Percentiles rank a stretch among this genome's conserved stretches.
Evolutionary conservation across 2,797 vertebrate genomes (phyloP).

Genomic region (Emydoidea blandingii): DNA sequence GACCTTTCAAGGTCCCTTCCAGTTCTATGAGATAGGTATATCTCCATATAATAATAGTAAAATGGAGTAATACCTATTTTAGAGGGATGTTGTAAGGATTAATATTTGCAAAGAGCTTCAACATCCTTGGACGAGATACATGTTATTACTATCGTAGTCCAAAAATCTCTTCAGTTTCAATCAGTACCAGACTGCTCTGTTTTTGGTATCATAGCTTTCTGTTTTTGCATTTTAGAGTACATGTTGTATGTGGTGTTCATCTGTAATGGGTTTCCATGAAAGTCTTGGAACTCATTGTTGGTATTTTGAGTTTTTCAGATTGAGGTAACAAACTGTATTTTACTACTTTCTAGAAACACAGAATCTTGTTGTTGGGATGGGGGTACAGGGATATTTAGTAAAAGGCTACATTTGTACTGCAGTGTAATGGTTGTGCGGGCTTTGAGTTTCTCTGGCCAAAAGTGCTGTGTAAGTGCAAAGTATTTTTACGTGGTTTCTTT

Average conservation of each 20-base stretch:
- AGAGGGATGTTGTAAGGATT: neutral
- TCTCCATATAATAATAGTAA: neutral
- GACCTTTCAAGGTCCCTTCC: too few species aligned
- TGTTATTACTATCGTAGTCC: neutral
- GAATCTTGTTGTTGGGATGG: rapidly evolving
- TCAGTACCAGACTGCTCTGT: too few species aligned
- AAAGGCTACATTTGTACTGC: neutral
- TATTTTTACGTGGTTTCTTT: rapidly evolving
- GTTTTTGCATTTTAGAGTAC: too few species aligned
- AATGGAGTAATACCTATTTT: rapidly evolving
- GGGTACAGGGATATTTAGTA: neutral
- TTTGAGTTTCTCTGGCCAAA: neutral
- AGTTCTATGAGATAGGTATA: too few species aligned
- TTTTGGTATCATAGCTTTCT: too few species aligned
- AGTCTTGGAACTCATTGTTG: rapidly evolving
- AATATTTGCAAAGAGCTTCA: rapidly evolving
- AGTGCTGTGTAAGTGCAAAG: neutral
- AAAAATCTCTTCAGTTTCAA: neutral
- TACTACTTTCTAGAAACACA: neutral
- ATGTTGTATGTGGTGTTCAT: rapidly evolving
- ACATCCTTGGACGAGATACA: rapidly evolving
- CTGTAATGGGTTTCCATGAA: rapidly evolving
- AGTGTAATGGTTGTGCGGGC: neutral
- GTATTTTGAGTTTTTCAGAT: rapidly evolving
- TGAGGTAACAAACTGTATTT: neutral